Evolutionary conservation across 23 tunicate species (phyloP).

Genomic region (Trididemnum miniatum): DNA sequence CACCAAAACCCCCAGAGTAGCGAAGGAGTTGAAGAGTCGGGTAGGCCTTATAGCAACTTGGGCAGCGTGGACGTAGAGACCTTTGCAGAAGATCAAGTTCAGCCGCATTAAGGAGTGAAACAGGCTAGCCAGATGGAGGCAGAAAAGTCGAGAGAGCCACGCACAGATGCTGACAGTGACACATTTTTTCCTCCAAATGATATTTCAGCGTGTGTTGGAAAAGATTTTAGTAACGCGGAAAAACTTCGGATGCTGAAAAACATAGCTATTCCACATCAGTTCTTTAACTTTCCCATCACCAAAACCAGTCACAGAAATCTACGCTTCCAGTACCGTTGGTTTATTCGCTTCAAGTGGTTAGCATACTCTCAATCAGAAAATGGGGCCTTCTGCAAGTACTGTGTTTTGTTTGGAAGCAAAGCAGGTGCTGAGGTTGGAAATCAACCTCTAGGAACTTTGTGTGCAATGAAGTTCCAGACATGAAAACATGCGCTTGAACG

Average conservation of each 20-base stretch:
- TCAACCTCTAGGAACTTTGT: slow-evolving; percentile 2
- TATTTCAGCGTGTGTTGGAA: not conserved
- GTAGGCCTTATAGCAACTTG: too few relatives aligned
- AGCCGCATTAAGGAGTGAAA: too few relatives aligned
- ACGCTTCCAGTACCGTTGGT: not conserved
- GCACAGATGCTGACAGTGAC: not conserved
- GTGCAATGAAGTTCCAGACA: slow-evolving; percentile 16
- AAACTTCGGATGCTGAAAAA: not conserved
- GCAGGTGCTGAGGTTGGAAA: slow-evolving; percentile 24
- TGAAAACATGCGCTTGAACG: slow-evolving; percentile 16
- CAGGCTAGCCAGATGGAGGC: too few relatives aligned
- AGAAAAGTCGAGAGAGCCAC: not conserved
- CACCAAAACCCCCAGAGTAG: too few relatives aligned
- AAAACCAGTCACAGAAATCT: not conserved
- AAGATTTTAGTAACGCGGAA: not conserved
- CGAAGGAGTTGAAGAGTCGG: too few relatives aligned
- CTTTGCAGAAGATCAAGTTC: not conserved
- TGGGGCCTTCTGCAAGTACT: too few relatives aligned
- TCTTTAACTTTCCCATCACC: not conserved
- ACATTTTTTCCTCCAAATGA: not conserved
- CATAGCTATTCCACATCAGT: not conserved
- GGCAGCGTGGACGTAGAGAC: too few relatives aligned
- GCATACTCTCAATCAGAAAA: not conserved
- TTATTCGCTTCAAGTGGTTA: not conserved
- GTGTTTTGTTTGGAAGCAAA: not conserved